Base-by-base conservation (phyloP, 1,140 invertebrate species). In the Hyles euphorbiae region DNA sequence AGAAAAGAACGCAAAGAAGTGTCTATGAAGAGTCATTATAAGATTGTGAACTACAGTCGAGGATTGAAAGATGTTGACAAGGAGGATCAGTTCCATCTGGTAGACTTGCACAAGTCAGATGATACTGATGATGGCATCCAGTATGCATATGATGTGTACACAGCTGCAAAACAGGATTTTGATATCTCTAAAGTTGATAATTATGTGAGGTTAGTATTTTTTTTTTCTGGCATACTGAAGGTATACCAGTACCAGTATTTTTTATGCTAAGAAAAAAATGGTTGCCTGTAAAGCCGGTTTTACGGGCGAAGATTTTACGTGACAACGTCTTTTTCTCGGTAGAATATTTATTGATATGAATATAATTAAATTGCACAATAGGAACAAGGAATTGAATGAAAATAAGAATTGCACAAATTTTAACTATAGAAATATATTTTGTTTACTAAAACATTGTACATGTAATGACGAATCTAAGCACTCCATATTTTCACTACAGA, bases 71-170 rank as follows among this genome's bases (percentile, higher is more conserved):
- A 88, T 10, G 76, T 79, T 57, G 60, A 69, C 6, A 69, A 76
- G 43, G 59, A 70, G 22, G 67, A 81, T 53, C 11, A 68, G 8
- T 81, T 76, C 60, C 69, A 88, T 71, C 67, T 90, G 49, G 76
- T 90, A 1, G 89, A 90, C 66, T 68, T 90, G 54, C 65, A 82
- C 53, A 80, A 61, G 32, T 65, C 72, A 33, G 68, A 71, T 44
- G 75, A 74, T 53, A 56, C 68, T 33, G 67, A 71, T 32, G 61
- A 69, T 0, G 69, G 81, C 60, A 64, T 78, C 7, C 66, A 89
- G 48, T 92, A 89, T 78, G 90, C 89, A 22, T 91, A 91, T 72
- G 91, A 92, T 75, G 72, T 92, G 40, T 92, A 92, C 63, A 89
- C 89, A 10, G 78, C 89, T 34, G 79, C 81, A 50, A 89, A 89